These are phyloP conservation scores for Ephydatia muelleri DNA, from an alignment of 37 sponge, comb jelly and placozoan species.

Conservation along the genomic window DNA sequence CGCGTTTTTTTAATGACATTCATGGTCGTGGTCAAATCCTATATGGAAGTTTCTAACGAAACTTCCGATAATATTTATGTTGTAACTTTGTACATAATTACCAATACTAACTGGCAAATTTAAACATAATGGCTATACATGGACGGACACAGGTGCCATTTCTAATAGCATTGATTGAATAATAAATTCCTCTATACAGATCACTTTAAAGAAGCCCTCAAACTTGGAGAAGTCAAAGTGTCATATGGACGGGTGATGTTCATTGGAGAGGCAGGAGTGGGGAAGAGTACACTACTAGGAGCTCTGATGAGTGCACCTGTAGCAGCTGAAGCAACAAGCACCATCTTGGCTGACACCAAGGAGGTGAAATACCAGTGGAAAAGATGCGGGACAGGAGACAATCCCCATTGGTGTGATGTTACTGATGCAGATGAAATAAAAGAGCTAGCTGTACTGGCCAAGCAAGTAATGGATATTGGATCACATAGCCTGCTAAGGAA, in stretches of 20 bases:
- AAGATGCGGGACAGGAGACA: neutral
- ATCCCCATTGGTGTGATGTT: neutral
- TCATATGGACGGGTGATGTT: constrained; percentile 47
- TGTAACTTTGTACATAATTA: no score
- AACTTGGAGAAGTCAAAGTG: constrained; percentile 17
- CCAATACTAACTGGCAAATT: no score
- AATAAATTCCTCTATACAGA: neutral
- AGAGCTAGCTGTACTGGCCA: constrained; percentile 20
- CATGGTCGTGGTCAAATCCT: no score
- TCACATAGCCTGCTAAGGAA: no score
- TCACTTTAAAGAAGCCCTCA: constrained; percentile 28
- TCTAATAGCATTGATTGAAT: no score
- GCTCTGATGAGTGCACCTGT: constrained; percentile 20
- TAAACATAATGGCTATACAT: no score
- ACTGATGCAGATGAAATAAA: constrained; percentile 31
- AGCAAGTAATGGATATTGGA: neutral
- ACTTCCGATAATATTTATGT: no score
- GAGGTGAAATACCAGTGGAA: constrained; percentile 7
- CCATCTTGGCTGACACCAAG: constrained; percentile 19
- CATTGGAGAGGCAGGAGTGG: constrained; percentile 40
- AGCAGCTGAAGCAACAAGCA: constrained; percentile 14
- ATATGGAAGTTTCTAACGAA: no score
- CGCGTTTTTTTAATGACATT: no score
- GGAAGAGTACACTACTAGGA: constrained; percentile 37
- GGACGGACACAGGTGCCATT: no score